phyloP scores from a whole-genome alignment of 2,797 vertebrate species.

The Coracias cyanogaster region DNA sequence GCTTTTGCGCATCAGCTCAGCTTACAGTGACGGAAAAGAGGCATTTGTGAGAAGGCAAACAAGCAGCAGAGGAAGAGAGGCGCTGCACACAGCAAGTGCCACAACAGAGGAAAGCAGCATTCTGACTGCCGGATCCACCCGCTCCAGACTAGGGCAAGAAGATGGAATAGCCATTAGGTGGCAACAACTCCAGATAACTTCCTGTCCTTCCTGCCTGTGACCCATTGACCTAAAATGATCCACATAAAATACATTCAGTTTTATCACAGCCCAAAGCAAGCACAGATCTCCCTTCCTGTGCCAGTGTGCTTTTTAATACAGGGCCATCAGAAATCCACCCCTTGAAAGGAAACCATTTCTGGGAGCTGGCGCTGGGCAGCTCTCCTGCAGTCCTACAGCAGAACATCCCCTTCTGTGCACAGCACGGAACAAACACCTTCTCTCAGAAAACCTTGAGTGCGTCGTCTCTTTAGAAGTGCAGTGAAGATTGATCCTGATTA shows the following conservation, averaged over 20 bases:
- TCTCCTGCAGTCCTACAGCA: background rate
- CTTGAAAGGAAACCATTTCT: background rate
- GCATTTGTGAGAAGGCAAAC: background rate
- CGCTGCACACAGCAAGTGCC: background rate
- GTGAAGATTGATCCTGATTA: background rate
- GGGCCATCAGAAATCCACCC: background rate
- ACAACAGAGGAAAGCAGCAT: background rate
- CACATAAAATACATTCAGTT: background rate
- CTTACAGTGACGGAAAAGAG: background rate
- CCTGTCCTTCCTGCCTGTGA: slow-evolving; percentile 12
- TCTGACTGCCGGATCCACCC: fast-evolving
- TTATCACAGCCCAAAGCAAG: background rate
- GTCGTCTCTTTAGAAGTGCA: background rate
- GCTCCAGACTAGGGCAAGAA: background rate
- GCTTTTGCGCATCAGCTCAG: background rate
- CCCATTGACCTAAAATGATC: slow-evolving; percentile 42
- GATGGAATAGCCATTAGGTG: background rate
- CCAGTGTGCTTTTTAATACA: background rate
- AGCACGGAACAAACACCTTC: background rate
- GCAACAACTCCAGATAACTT: background rate
- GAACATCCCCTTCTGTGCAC: fast-evolving
- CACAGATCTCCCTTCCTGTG: background rate
- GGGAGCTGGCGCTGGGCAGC: background rate
- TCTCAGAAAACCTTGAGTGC: fast-evolving
- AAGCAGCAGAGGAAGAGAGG: background rate